phyloP scores from a whole-genome alignment of 2,113 vertebrate genomes.

The Neopipo cinnamomea region DNA sequence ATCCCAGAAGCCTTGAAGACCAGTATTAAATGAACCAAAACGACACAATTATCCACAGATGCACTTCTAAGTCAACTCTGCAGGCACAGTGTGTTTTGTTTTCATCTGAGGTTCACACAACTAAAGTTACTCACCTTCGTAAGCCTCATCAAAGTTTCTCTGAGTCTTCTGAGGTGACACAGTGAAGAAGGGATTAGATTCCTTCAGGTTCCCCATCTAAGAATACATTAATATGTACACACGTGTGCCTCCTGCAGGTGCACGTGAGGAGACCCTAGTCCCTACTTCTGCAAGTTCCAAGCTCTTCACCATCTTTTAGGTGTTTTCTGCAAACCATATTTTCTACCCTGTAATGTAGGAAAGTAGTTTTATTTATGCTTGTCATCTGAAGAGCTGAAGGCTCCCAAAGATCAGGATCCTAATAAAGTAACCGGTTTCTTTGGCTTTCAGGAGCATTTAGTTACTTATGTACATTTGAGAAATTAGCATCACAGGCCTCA shows the following conservation, averaged over 20 bases:
- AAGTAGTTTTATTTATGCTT: neutral
- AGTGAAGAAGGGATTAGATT: neutral
- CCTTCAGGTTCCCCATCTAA: neutral
- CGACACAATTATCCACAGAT: neutral
- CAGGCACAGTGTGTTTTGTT: neutral
- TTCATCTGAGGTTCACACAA: neutral
- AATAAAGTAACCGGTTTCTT: neutral
- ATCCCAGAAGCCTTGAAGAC: neutral
- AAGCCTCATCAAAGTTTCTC: neutral
- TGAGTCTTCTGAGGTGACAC: neutral
- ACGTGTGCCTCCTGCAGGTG: neutral
- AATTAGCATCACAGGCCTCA: neutral
- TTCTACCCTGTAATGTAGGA: neutral
- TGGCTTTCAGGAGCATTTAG: neutral
- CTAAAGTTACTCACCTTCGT: neutral
- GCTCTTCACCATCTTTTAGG: neutral
- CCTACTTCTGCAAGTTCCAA: neutral
- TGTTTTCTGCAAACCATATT: neutral
- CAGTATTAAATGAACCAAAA: neutral
- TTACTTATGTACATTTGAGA: neutral
- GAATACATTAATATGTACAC: neutral
- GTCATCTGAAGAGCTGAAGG: neutral
- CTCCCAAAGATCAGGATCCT: neutral
- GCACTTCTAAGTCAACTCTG: neutral
- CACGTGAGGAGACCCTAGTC: neutral